Evolutionary conservation across 2,888 invertebrate genomes (phyloP).

Genomic region (Ramazzottius varieornatus): DNA sequence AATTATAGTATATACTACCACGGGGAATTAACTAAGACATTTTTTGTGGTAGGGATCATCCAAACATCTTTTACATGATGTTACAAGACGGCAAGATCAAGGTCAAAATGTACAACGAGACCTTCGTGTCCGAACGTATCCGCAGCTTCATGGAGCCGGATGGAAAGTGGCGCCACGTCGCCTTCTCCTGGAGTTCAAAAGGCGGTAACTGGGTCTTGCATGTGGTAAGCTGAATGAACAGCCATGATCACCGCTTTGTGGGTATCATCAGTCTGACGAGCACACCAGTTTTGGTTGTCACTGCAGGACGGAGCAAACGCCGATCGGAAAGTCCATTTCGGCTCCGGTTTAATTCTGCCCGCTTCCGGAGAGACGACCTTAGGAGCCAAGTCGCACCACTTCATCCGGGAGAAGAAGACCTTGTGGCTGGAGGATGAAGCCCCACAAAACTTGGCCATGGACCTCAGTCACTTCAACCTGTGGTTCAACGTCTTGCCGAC

Average conservation of each 20-base stretch:
- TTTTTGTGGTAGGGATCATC: not conserved
- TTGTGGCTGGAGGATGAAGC: not conserved
- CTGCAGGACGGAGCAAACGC: not conserved
- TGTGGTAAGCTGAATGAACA: not conserved
- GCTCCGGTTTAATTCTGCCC: not conserved
- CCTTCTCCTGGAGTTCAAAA: not conserved
- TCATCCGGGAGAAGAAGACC: not conserved
- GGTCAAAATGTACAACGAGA: not conserved
- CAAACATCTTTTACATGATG: not conserved
- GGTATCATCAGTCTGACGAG: too few species aligned
- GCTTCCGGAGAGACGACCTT: not conserved
- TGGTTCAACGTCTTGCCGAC: conserved; percentile 17
- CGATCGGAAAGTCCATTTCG: not conserved
- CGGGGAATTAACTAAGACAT: not conserved
- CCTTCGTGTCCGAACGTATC: not conserved
- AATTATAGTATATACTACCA: not conserved
- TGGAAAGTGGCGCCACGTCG: not conserved
- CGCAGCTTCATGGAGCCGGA: not conserved
- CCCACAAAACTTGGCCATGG: conserved; percentile 6
- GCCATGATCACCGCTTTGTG: too few species aligned
- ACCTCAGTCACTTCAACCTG: conserved; percentile 20
- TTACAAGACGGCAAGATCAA: not conserved
- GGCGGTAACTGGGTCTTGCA: not conserved
- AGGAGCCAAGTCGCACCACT: not conserved
- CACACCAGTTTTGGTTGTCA: not conserved